phyloP scores from a whole-genome alignment of 1,140 invertebrate genomes.

The Capitella teleta region DNA sequence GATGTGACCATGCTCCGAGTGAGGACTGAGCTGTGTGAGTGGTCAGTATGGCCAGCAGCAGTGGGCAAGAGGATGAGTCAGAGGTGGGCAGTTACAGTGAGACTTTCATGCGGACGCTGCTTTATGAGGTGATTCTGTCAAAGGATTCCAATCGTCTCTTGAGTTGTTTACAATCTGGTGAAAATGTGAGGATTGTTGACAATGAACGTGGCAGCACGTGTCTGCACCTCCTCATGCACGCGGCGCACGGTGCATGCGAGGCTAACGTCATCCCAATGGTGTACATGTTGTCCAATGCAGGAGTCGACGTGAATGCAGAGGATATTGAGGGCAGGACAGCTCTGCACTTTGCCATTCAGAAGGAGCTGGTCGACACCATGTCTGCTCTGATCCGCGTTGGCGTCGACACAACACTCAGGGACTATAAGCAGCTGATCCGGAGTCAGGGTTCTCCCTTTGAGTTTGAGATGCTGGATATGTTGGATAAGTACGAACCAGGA shows the following conservation, averaged over 20 bases:
- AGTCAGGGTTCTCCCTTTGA: background rate
- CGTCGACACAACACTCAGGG: background rate
- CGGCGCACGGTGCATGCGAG: slow-evolving; percentile 17
- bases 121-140: too few species aligned
- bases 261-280: slow-evolving; percentile 27
- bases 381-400: background rate
- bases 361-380: background rate
- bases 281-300: slow-evolving; percentile 32
- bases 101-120: too few species aligned
- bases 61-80: too few species aligned
- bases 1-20: too few species aligned
- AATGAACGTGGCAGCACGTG: slow-evolving; percentile 18
- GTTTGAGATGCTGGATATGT: slow-evolving; percentile 10
- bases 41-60: too few species aligned
- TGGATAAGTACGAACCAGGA: slow-evolving; percentile 22
- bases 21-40: too few species aligned
- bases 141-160: too few species aligned
- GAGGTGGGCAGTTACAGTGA: too few species aligned
- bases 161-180: too few species aligned
- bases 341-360: slow-evolving; percentile 22
- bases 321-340: slow-evolving; percentile 21
- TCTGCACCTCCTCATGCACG: slow-evolving; percentile 21
- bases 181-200: background rate
- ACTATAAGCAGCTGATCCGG: background rate
- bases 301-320: slow-evolving; percentile 19